A percentile compares a stretch with the other conserved stretches of the same genome.
Conservation (phyloP, 2,888 invertebrate genomes). For the Lasioglossum malachurum region DNA sequence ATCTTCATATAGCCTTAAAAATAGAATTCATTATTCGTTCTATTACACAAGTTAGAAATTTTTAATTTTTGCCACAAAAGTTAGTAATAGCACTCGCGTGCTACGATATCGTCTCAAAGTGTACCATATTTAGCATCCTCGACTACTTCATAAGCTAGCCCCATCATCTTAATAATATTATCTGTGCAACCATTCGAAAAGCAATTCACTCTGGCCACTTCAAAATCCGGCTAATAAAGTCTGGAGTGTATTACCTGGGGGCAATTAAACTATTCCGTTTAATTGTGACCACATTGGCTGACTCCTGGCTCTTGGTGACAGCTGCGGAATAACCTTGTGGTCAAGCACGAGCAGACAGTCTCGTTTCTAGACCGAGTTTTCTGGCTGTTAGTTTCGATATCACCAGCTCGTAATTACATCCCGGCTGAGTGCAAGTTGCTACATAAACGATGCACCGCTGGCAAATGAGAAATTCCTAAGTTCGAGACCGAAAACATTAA, state of each 20-base stretch:
- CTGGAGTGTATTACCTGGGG: constrained; percentile 11
- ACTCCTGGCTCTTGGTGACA: not conserved
- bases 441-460: constrained; percentile 28
- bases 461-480: constrained; percentile 1
- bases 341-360: constrained; percentile 23
- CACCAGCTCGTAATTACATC: constrained; percentile 43
- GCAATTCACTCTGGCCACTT: not conserved
- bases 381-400: constrained; percentile 1
- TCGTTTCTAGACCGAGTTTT: constrained; percentile 13
- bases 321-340: constrained; percentile 31
- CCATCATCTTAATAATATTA: not conserved
- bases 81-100: not conserved
- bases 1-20: not conserved
- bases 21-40: not conserved
- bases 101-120: not conserved
- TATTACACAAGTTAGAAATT: not conserved
- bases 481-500: not conserved
- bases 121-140: not conserved
- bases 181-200: not conserved
- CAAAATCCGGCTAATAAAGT: constrained; percentile 8
- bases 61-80: not conserved
- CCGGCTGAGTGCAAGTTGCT: not conserved
- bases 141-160: not conserved
- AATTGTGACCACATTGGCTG: constrained; percentile 41
- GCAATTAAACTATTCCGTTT: constrained; percentile 33